phyloP scores from a whole-genome alignment of 2,888 invertebrate species.

The Cynaeus angustus region DNA sequence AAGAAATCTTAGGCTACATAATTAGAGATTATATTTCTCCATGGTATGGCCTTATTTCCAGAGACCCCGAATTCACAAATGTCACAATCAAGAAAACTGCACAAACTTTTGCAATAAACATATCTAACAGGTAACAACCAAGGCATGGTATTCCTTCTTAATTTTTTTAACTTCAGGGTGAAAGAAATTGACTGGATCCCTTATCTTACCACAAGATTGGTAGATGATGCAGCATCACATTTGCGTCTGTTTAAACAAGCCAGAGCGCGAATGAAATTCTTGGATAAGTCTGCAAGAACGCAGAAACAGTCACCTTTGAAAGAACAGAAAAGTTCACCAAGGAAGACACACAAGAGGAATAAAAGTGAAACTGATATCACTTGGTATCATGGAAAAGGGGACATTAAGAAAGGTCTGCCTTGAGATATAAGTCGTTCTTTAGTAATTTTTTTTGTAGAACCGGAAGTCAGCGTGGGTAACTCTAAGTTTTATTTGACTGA shows the following conservation, averaged over 20 bases:
- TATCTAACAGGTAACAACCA: conserved; percentile 83
- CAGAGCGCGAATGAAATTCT: conserved; percentile 70
- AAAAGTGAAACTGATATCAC: conserved; percentile 83
- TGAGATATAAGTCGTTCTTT: background rate
- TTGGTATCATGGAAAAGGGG: conserved; percentile 74
- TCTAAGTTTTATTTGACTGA: conserved; percentile 78
- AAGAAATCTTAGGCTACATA: conserved; percentile 87
- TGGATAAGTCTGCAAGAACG: conserved; percentile 61
- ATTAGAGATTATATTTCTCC: conserved; percentile 88
- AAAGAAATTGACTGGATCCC: conserved; percentile 94
- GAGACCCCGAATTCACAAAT: conserved; percentile 84
- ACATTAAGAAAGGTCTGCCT: conserved; percentile 67
- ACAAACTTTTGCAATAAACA: conserved; percentile 81
- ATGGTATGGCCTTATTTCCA: conserved; percentile 80
- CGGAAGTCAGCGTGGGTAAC: conserved; percentile 72
- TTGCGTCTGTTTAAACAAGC: conserved; percentile 90
- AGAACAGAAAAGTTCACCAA: conserved; percentile 67
- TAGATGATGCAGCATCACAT: conserved; percentile 94
- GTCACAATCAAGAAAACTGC: conserved; percentile 79
- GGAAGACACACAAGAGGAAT: conserved; percentile 77
- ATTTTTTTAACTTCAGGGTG: conserved; percentile 69
- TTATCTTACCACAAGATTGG: conserved; percentile 88
- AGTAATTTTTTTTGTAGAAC: conserved; percentile 47
- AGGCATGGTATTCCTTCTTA: conserved; percentile 7
- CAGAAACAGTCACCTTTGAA: conserved; percentile 66